Conservation (phyloP, 2,113 vertebrate genomes). For the Chloebia gouldiae region DNA sequence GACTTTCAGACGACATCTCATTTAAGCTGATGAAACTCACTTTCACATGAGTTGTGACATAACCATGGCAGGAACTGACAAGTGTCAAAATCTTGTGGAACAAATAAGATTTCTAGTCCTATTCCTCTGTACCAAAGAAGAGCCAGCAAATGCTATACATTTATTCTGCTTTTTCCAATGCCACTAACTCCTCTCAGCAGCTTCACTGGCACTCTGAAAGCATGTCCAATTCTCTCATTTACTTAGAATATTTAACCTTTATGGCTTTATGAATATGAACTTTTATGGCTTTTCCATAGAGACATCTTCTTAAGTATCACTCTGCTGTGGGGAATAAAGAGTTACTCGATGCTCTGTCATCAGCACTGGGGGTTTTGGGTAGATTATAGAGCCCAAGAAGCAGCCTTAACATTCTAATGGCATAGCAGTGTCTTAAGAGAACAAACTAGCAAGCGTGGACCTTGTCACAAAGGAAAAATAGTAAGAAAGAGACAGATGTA, state of each 20-base stretch:
- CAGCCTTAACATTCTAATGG: background rate
- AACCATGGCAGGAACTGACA: slow-evolving; percentile 43
- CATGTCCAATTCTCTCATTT: background rate
- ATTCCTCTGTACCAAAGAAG: background rate
- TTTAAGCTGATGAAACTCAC: slow-evolving; percentile 41
- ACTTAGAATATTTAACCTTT: background rate
- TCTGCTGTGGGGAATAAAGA: background rate
- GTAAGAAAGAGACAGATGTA: background rate
- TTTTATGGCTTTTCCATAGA: background rate
- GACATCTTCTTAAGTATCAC: background rate
- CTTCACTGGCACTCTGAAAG: background rate
- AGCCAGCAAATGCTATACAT: slow-evolving; percentile 29
- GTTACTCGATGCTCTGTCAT: background rate
- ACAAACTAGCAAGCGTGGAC: background rate
- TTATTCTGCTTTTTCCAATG: background rate
- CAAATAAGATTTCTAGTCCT: slow-evolving; percentile 18
- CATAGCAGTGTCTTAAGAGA: background rate
- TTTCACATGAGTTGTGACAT: slow-evolving; percentile 49
- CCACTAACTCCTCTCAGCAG: background rate
- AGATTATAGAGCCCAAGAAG: background rate
- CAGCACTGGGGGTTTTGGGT: background rate
- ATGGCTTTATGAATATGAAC: background rate
- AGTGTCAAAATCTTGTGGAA: slow-evolving; percentile 55
- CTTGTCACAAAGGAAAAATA: background rate
- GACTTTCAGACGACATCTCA: slow-evolving; percentile 10